A percentile compares a stretch with the other conserved stretches of the same genome.
phyloP scores from a whole-genome alignment of 1,140 invertebrate species.

The Drosophila parabipectinata region DNA sequence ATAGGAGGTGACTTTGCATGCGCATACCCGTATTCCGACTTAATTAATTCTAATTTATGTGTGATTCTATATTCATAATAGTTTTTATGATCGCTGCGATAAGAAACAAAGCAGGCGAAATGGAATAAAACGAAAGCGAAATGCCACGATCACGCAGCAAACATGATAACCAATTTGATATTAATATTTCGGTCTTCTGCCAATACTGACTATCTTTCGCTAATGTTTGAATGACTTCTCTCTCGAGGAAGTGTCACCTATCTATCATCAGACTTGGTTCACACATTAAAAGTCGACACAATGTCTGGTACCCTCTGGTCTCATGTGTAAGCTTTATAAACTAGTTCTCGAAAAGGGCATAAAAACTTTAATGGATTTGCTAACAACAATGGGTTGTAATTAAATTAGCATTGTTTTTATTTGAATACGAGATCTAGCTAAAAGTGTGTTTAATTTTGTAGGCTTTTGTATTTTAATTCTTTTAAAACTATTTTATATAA shows the following conservation, averaged over 20 bases:
- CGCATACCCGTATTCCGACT: conserved; percentile 37
- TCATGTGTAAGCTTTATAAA: conserved; percentile 11
- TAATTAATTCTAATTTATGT: conserved; percentile 82
- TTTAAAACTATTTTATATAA: not conserved
- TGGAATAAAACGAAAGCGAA: conserved; percentile 64
- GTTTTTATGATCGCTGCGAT: conserved; percentile 54
- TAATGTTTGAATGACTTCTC: conserved; percentile 19
- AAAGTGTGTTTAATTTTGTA: conserved; percentile 11
- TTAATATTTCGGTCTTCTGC: not conserved
- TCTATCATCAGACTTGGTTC: conserved; percentile 9
- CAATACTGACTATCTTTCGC: conserved; percentile 2
- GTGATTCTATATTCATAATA: conserved; percentile 67
- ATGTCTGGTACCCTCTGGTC: conserved; percentile 20
- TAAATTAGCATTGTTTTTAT: conserved; percentile 44
- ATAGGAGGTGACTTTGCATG: conserved; percentile 37
- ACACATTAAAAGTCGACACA: conserved; percentile 20
- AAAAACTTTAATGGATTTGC: conserved; percentile 41
- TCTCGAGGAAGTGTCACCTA: not conserved
- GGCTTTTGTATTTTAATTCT: not conserved
- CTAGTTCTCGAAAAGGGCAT: conserved; percentile 20
- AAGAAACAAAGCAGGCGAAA: conserved; percentile 35
- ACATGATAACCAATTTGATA: conserved; percentile 20
- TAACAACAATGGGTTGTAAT: conserved; percentile 41
- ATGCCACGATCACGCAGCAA: conserved; percentile 45
- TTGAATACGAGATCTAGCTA: conserved; percentile 15